Conservation (phyloP, 2,888 invertebrate genomes). For the Aphodius sticticus region DNA sequence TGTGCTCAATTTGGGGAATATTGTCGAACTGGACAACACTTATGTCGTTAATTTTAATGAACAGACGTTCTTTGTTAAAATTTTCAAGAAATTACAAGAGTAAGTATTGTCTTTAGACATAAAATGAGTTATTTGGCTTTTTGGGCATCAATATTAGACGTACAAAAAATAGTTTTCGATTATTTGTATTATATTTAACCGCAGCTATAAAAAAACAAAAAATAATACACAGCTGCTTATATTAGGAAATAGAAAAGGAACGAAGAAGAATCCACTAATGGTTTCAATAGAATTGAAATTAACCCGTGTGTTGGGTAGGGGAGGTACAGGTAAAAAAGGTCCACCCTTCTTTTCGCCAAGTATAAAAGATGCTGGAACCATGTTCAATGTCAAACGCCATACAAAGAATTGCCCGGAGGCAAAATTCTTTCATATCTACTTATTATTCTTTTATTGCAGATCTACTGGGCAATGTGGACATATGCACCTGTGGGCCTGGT, state of each 20-base stretch:
- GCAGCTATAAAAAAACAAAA: too few species aligned
- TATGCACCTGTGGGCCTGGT: constrained; percentile 52
- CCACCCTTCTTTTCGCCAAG: neutral
- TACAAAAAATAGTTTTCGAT: too few species aligned
- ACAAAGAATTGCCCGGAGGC: neutral
- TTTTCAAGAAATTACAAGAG: constrained; percentile 25
- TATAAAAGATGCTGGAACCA: neutral
- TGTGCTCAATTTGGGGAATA: constrained; percentile 46
- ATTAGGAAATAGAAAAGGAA: too few species aligned
- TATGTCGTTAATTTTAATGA: constrained; percentile 48
- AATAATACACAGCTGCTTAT: too few species aligned
- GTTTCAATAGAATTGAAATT: too few species aligned
- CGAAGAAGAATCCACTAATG: too few species aligned
- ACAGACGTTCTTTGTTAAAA: constrained; percentile 51
- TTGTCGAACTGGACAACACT: constrained; percentile 39
- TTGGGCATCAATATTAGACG: too few species aligned
- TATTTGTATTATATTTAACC: too few species aligned
- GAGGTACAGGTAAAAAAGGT: neutral
- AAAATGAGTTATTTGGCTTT: neutral
- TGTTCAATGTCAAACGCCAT: neutral
- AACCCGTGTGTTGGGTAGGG: neutral
- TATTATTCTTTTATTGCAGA: constrained; percentile 7
- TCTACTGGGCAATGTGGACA: neutral
- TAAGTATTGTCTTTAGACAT: constrained; percentile 8
- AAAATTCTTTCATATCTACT: constrained; percentile 14